phyloP scores from a whole-genome alignment of 2,113 vertebrate genomes.

The Hemiprocne comata region DNA sequence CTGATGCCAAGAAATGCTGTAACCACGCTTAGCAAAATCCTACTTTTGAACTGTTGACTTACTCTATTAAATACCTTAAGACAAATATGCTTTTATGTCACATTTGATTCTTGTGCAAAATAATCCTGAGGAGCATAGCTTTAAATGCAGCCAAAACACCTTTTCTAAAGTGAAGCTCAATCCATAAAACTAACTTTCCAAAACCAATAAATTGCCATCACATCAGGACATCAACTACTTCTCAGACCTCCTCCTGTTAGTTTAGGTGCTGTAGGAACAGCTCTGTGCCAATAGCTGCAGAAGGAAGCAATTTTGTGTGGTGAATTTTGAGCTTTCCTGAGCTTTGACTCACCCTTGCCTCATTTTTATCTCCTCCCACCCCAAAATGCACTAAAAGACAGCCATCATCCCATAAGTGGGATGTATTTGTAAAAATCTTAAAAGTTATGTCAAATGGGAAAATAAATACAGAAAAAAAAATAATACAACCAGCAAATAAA shows the following conservation, averaged over 20 bases:
- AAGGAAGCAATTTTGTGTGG: not conserved
- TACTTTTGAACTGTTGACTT: not conserved
- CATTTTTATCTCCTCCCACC: not conserved
- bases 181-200: not conserved
- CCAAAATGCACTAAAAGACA: not conserved
- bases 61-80: not conserved
- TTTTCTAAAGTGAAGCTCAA: not conserved
- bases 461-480: not conserved
- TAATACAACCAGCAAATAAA: not conserved
- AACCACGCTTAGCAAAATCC: not conserved
- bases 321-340: not conserved
- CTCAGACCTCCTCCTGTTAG: not conserved
- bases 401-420: not conserved
- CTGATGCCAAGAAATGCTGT: not conserved
- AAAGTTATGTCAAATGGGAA: not conserved
- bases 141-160: not conserved
- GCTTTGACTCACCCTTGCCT: not conserved
- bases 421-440: not conserved
- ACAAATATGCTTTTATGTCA: not conserved
- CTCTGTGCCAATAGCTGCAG: not conserved
- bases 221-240: not conserved
- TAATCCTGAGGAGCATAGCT: not conserved
- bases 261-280: not conserved
- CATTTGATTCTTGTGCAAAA: not conserved
- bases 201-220: not conserved